These are phyloP conservation scores for Diglossa cyanea DNA, from an alignment of 2,797 vertebrate species.

Conservation along the genomic window DNA sequence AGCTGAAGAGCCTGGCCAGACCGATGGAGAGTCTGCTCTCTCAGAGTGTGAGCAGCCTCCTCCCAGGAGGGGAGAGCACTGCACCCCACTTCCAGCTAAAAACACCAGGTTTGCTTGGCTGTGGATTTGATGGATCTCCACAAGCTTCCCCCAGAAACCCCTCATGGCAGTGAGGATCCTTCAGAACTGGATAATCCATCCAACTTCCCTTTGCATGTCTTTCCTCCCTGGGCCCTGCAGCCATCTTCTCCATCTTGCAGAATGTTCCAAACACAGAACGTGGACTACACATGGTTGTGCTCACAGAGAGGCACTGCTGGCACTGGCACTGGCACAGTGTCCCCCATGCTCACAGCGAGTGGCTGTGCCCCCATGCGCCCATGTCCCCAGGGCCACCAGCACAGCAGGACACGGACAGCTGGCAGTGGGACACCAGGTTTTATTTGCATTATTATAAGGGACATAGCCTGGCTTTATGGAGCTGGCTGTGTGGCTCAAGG, in stretches of 20 bases:
- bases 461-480: not conserved
- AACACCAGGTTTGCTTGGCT: not conserved
- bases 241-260: not conserved
- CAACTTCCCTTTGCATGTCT: not conserved
- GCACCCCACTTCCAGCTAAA: not conserved
- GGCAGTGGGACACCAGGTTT: not conserved
- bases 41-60: too few relatives aligned
- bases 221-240: not conserved
- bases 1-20: not conserved
- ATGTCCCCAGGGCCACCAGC: not conserved
- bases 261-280: accelerated
- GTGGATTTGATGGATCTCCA: not conserved
- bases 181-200: not conserved
- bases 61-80: not conserved
- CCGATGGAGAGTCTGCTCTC: not conserved
- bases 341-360: accelerated
- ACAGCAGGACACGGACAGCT: not conserved
- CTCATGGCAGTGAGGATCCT: not conserved
- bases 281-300: not conserved
- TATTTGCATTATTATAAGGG: slow-evolving; percentile 5
- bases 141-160: slow-evolving; percentile 8
- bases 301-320: not conserved
- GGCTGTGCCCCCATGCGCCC: not conserved
- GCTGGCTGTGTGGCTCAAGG: not conserved
- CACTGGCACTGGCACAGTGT: accelerated